A percentile compares a stretch with the other conserved stretches of the same genome.
Conservation (phyloP, 2,113 vertebrate species). For the Actenoides hombroni region DNA sequence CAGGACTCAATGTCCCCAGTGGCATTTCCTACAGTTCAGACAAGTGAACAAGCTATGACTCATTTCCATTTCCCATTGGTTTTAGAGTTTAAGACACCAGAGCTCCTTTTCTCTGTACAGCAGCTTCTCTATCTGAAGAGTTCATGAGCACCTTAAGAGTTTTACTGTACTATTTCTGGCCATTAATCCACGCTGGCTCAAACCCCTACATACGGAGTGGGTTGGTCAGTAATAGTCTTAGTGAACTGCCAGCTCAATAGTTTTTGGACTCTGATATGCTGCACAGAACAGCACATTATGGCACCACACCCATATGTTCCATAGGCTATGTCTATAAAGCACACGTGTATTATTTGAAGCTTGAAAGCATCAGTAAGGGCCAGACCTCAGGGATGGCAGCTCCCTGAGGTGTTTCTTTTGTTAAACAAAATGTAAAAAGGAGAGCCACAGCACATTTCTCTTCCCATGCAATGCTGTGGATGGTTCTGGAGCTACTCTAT, state of each 20-base stretch:
- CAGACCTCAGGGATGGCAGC: neutral
- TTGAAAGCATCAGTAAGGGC: neutral
- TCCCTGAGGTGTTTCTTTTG: neutral
- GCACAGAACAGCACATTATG: neutral
- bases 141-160: neutral
- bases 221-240: neutral
- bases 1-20: neutral
- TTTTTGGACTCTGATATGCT: neutral
- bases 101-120: neutral
- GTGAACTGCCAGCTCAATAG: neutral
- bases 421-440: neutral
- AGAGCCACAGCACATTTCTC: neutral
- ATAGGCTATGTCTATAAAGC: neutral
- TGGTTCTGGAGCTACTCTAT: neutral
- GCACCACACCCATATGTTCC: neutral
- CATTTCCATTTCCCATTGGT: neutral
- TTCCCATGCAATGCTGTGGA: neutral
- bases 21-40: neutral
- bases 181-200: neutral
- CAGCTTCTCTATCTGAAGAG: neutral
- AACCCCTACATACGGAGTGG: neutral
- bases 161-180: neutral
- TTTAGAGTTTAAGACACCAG: neutral
- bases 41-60: neutral
- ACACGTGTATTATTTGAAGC: neutral